Evolutionary conservation across 2,113 vertebrate species (phyloP).

Genomic region (Gasterosteus nipponicus): DNA sequence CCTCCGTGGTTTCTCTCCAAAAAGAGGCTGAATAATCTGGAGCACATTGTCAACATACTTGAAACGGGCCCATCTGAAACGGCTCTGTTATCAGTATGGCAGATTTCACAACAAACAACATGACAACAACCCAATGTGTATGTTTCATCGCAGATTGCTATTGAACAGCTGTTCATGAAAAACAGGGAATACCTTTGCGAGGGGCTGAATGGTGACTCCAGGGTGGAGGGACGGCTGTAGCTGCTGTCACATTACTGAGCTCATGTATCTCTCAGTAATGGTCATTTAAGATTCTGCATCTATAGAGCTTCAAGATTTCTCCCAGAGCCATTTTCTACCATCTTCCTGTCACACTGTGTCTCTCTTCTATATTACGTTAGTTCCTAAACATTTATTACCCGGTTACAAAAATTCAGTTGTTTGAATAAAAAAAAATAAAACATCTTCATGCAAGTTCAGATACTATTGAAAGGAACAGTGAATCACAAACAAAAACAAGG

Average conservation of each 20-base stretch:
- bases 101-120: conserved; percentile 1
- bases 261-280: not conserved
- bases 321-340: conserved; percentile 32
- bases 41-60: not conserved
- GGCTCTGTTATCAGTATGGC: not conserved
- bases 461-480: not conserved
- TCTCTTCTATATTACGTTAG: conserved; percentile 42
- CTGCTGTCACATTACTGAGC: conserved; percentile 27
- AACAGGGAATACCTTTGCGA: conserved; percentile 39
- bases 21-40: not conserved
- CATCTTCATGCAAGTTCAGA: not conserved
- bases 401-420: conserved; percentile 7
- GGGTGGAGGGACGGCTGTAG: not conserved
- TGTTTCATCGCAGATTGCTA: conserved; percentile 40
- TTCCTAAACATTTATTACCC: conserved; percentile 42
- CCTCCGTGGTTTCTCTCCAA: not conserved
- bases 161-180: conserved; percentile 59
- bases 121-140: conserved; percentile 10
- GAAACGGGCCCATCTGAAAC: not conserved
- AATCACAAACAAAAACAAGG: not conserved
- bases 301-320: conserved; percentile 23
- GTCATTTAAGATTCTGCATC: conserved; percentile 26
- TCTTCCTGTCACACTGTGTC: conserved; percentile 33
- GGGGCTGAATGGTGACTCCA: conserved; percentile 24
- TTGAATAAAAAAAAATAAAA: conserved; percentile 8